Evolutionary conservation across 2,888 invertebrate genomes (phyloP).

Genomic region (Drepanosiphum platanoidis): DNA sequence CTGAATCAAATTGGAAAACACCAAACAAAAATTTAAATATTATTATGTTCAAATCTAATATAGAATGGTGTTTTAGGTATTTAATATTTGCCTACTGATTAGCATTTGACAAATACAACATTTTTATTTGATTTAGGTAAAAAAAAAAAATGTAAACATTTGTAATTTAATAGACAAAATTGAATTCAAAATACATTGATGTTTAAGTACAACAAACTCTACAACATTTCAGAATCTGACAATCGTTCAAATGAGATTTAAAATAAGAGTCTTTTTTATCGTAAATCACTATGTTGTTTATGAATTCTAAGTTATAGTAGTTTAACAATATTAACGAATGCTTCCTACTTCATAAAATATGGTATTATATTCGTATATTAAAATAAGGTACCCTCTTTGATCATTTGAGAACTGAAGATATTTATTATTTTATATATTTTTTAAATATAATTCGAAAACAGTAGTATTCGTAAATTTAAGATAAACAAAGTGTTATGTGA

Average conservation of each 20-base stretch:
- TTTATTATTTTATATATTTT: not conserved
- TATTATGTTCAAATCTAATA: not conserved
- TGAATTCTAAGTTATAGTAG: not conserved
- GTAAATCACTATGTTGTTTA: not conserved
- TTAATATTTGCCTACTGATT: not conserved
- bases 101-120: not conserved
- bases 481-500: not conserved
- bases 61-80: not conserved
- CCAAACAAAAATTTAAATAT: not conserved
- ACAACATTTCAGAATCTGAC: too few relatives aligned
- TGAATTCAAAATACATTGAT: not conserved
- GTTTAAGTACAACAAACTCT: not conserved
- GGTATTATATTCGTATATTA: not conserved
- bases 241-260: not conserved
- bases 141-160: not conserved
- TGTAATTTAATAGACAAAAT: not conserved
- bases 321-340: not conserved
- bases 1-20: not conserved
- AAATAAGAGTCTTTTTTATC: not conserved
- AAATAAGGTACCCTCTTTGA: not conserved
- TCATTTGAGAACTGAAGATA: not conserved
- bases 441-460: not conserved
- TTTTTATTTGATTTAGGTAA: not conserved
- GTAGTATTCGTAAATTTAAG: not conserved
- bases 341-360: too few relatives aligned